Evolutionary conservation across 2,113 vertebrate genomes (phyloP).

Genomic region (Herpailurus yagouaroundi): DNA sequence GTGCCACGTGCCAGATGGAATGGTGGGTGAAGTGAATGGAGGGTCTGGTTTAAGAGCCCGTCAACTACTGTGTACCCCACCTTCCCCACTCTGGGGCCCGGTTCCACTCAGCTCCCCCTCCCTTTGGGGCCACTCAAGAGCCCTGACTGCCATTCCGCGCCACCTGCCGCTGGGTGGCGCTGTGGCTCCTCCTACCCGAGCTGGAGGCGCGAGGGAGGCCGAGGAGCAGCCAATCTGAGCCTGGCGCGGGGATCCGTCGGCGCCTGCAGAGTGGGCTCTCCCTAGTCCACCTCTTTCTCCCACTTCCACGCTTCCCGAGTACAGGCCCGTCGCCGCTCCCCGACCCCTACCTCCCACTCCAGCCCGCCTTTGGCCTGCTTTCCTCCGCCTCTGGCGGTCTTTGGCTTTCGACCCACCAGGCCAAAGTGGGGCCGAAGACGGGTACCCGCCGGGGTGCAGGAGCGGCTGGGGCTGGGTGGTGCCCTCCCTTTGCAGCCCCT

Average conservation of each 20-base stretch:
- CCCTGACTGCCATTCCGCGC: slow-evolving; percentile 21
- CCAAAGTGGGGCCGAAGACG: background rate
- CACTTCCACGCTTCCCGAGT: background rate
- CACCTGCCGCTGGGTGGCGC: slow-evolving; percentile 71
- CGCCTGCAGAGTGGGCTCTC: background rate
- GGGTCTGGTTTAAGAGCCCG: background rate
- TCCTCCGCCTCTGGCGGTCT: background rate
- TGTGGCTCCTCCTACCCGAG: slow-evolving; percentile 75
- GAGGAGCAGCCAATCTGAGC: background rate
- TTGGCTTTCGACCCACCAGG: background rate
- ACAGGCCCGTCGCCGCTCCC: background rate
- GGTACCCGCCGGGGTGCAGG: background rate
- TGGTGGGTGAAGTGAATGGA: background rate
- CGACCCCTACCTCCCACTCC: background rate
- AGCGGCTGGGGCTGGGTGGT: background rate
- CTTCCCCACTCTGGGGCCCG: background rate
- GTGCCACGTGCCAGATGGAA: background rate
- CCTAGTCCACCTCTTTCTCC: background rate
- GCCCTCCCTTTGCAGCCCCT: background rate
- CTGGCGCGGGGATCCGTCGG: background rate
- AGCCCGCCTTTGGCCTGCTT: background rate
- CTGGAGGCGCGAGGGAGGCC: slow-evolving; percentile 36
- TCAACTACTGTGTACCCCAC: background rate
- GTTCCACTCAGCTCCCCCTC: background rate
- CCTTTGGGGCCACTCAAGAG: background rate